Percentiles rank a stretch among this genome's conserved stretches.
These are phyloP conservation scores for Vanacampus margaritifer DNA, from an alignment of 2,113 vertebrate genomes.

Conservation along the genomic window DNA sequence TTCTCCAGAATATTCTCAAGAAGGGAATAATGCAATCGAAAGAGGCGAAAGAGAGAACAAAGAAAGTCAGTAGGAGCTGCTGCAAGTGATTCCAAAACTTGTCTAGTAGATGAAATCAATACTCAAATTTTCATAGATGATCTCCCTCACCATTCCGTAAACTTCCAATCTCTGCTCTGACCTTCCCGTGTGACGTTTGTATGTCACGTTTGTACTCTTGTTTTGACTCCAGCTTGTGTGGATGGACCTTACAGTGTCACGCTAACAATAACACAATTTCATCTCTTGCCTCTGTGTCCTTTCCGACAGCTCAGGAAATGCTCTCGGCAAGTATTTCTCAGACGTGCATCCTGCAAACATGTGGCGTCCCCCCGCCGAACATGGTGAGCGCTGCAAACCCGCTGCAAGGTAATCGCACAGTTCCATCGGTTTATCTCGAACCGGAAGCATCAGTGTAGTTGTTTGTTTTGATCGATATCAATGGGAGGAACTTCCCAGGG, in stretches of 20 bases:
- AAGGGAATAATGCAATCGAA: too few species aligned
- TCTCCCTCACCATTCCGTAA: too few species aligned
- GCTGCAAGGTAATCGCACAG: conserved; percentile 74
- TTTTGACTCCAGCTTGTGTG: background rate
- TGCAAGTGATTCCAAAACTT: too few species aligned
- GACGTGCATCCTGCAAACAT: conserved; percentile 79
- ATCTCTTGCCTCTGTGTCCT: background rate
- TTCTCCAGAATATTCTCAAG: too few species aligned
- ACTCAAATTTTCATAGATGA: too few species aligned
- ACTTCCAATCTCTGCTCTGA: too few species aligned
- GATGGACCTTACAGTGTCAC: background rate
- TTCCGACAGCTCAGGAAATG: conserved; percentile 75
- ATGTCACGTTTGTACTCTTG: background rate
- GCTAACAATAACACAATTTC: background rate
- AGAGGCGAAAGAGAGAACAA: too few species aligned
- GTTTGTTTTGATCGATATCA: conserved; percentile 18
- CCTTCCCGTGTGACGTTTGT: too few species aligned
- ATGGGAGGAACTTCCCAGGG: too few species aligned
- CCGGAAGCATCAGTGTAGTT: conserved; percentile 26
- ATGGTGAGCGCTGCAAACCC: conserved; percentile 78
- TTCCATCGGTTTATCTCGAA: conserved; percentile 5
- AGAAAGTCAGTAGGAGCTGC: too few species aligned
- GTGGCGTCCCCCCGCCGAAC: conserved; percentile 74
- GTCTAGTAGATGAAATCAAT: too few species aligned
- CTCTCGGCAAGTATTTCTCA: conserved; percentile 83